Conservation (phyloP, 2,113 vertebrate genomes). For the Loxodonta africana region DNA sequence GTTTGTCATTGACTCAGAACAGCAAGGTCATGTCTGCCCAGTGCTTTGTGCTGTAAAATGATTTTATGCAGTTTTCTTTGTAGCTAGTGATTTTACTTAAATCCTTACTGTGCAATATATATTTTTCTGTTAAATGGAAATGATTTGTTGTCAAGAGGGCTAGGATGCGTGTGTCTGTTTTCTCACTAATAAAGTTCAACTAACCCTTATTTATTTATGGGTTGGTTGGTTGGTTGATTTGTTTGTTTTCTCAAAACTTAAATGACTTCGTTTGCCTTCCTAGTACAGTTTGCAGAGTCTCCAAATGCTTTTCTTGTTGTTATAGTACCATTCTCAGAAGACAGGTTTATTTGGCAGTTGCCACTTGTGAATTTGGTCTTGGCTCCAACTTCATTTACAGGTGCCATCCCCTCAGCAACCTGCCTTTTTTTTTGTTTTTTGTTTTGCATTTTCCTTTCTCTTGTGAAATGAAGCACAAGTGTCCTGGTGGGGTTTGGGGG, state of each 20-base stretch:
- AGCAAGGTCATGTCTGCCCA: not conserved
- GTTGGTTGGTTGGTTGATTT: not conserved
- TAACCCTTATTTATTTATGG: not conserved
- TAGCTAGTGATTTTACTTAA: not conserved
- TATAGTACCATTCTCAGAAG: not conserved
- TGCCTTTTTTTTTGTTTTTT: not conserved
- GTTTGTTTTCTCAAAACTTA: not conserved
- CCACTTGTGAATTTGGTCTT: not conserved
- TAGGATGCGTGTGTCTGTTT: not conserved
- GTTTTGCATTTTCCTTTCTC: slow-evolving; percentile 5
- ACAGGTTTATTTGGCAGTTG: not conserved
- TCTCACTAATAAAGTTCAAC: not conserved
- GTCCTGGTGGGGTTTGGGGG: not conserved
- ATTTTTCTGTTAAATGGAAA: not conserved
- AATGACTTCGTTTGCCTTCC: not conserved
- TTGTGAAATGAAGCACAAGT: not conserved
- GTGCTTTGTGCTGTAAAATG: not conserved
- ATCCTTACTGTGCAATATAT: not conserved
- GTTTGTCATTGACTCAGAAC: not conserved
- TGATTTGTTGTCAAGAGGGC: not conserved
- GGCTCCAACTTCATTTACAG: not conserved
- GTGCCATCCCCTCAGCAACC: not conserved
- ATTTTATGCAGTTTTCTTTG: slow-evolving; percentile 30
- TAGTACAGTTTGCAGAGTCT: not conserved
- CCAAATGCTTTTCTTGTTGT: not conserved